Evolutionary conservation across 1,140 invertebrate species (phyloP).

Genomic region (Lucilia sericata): DNA sequence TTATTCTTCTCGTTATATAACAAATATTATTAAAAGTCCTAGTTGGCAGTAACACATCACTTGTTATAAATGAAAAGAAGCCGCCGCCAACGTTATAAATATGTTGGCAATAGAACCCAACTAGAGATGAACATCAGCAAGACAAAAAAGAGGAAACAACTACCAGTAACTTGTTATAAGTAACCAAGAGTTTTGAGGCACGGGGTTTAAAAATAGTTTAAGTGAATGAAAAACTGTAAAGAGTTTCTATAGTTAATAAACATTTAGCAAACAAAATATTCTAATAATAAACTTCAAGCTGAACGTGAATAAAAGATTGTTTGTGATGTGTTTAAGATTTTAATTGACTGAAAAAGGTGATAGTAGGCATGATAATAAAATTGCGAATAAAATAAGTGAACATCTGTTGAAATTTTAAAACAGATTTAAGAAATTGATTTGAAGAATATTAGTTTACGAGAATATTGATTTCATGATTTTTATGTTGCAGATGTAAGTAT

Average conservation of each 20-base stretch:
- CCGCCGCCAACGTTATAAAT: conserved; percentile 34
- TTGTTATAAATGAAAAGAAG: conserved; percentile 37
- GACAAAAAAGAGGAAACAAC: not conserved
- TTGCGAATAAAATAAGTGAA: too few species aligned
- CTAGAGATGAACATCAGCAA: not conserved
- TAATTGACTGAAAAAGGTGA: too few species aligned
- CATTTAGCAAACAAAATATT: not conserved
- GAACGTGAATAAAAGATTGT: too few species aligned
- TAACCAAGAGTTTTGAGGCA: not conserved
- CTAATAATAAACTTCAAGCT: not conserved
- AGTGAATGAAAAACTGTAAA: not conserved
- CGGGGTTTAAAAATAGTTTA: not conserved
- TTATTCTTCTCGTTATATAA: not conserved
- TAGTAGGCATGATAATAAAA: too few species aligned
- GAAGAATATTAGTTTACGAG: too few species aligned
- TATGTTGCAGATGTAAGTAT: too few species aligned
- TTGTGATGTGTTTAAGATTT: too few species aligned
- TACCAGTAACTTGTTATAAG: not conserved
- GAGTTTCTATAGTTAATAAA: not conserved
- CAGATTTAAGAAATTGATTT: too few species aligned
- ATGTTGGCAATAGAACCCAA: not conserved
- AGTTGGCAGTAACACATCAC: conserved; percentile 41
- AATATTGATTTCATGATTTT: too few species aligned
- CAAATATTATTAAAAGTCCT: conserved; percentile 38
- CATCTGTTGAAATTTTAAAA: too few species aligned